Conservation (phyloP, 2,797 vertebrate species). For the Tauraco hartlaubi region DNA sequence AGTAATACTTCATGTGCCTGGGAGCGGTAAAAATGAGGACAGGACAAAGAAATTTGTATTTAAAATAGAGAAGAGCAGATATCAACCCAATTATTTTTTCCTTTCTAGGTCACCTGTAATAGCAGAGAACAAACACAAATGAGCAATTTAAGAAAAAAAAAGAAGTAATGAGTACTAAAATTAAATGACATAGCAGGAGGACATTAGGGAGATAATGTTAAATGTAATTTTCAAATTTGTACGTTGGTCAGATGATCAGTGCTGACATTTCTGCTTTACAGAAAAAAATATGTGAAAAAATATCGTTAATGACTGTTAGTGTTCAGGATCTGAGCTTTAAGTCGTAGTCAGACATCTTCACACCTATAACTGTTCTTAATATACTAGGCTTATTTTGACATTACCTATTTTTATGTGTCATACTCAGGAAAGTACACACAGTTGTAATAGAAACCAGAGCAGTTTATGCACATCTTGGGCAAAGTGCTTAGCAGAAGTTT, state of each 20-base stretch:
- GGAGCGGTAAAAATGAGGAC: neutral
- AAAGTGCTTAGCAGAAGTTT: slow-evolving; percentile 11
- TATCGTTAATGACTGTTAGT: neutral
- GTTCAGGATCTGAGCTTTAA: neutral
- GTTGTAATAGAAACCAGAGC: neutral
- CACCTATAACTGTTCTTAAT: neutral
- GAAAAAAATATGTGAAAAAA: neutral
- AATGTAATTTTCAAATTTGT: slow-evolving; percentile 9
- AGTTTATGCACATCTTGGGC: neutral
- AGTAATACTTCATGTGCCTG: neutral
- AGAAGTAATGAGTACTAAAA: neutral
- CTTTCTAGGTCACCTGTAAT: neutral
- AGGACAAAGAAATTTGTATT: slow-evolving; percentile 11
- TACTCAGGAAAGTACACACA: neutral
- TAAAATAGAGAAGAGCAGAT: slow-evolving; percentile 8
- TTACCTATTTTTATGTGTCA: slow-evolving; percentile 4
- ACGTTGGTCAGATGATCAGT: neutral
- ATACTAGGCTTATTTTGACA: slow-evolving; percentile 29
- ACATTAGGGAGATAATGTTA: neutral
- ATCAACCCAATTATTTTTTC: neutral
- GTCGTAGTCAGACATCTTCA: neutral
- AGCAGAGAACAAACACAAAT: slow-evolving; percentile 16
- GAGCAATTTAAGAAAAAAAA: neutral
- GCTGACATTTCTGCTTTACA: neutral
- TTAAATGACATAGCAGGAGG: slow-evolving; percentile 1